Base-by-base conservation (phyloP, 2,888 invertebrate species). In the Zhengitettix transpicula region DNA sequence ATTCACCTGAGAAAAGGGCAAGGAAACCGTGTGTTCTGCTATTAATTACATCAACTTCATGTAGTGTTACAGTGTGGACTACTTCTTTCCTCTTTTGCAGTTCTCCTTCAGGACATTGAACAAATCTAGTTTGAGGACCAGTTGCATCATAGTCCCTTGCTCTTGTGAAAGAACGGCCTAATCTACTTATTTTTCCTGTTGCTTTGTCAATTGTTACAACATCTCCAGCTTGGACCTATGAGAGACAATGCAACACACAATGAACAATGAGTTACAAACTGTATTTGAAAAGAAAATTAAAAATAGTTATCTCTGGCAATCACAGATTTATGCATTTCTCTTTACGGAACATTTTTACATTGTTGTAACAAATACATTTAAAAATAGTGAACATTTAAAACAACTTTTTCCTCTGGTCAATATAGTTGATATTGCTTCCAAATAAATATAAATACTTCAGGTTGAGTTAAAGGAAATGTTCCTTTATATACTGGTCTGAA, bases 11-110 rank as follows among this genome's bases (percentile, higher is more conserved):
- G 74, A 99, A 99, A 0, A 99, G 76, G 0, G 99, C 98, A 28
- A 99, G 74, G 71, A 98, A 99, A 0, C 99, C 99, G 71, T 99
- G 97, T 0, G 97, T 95, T 64, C 99, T 81, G 52, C 95, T 96
- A 72, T 99, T 99, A 70, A 99, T 99, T 9, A 99, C 99, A 72
- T 99, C 99, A 58, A 99, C 94, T 72, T 99, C 99, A 71, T 99
- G 99, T n/a, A 99, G 75, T 0, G 95, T 95, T 0, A 99, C 98
- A 0, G 97, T 99, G 71, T 99, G 98, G 0, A 97, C 95, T 0
- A 90, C 95, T 76, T 98, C 94, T 71, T 97, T 96, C 28, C 98
- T 82, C 70, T 99, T 99, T 76, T 99, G 98, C 11, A 99, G 77
- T 73, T 99, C 99, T 0, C 99, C 99, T 69, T 98, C 97, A 0